Percentiles rank a stretch among this genome's conserved stretches.
phyloP scores from a whole-genome alignment of 2,113 vertebrate species.

The Orycteropus afer region DNA sequence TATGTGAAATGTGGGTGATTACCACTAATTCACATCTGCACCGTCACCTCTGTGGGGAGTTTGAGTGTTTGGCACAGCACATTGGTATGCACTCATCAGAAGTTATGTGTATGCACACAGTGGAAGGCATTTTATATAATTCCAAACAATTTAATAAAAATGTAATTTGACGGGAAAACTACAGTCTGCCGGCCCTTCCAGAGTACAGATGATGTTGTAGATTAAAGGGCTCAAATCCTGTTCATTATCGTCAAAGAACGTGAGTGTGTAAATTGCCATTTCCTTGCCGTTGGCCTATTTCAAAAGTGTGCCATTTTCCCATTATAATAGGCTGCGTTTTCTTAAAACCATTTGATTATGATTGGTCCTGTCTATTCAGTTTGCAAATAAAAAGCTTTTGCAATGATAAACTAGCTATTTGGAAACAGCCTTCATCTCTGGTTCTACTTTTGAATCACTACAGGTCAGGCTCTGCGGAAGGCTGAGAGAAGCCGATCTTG shows the following conservation, averaged over 20 bases:
- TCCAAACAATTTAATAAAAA: slow-evolving; percentile 80
- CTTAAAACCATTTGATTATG: slow-evolving; percentile 78
- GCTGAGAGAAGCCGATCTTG: slow-evolving; percentile 55
- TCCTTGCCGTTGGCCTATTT: slow-evolving; percentile 59
- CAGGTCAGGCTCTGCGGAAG: slow-evolving; percentile 59
- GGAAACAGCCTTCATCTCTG: slow-evolving; percentile 67
- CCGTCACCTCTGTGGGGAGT: not conserved
- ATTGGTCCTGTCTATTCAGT: slow-evolving; percentile 60
- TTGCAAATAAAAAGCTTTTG: slow-evolving; percentile 52
- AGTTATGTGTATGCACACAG: not conserved
- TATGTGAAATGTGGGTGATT: slow-evolving; percentile 52
- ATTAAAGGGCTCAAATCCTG: slow-evolving; percentile 73
- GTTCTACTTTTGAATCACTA: slow-evolving; percentile 66
- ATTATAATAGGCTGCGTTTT: slow-evolving; percentile 76
- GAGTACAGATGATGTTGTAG: slow-evolving; percentile 72
- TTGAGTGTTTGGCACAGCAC: not conserved
- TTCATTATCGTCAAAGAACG: slow-evolving; percentile 62
- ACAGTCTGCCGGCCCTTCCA: slow-evolving; percentile 54
- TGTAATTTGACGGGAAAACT: slow-evolving; percentile 68
- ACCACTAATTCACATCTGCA: slow-evolving; percentile 57
- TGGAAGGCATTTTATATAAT: slow-evolving; percentile 66
- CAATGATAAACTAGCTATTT: not conserved
- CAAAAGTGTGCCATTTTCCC: slow-evolving; percentile 63
- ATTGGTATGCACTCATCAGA: not conserved
- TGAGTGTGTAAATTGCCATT: slow-evolving; percentile 67